phyloP scores from a whole-genome alignment of 2,113 vertebrate species.

The Ophthalmolycus amberensis region DNA sequence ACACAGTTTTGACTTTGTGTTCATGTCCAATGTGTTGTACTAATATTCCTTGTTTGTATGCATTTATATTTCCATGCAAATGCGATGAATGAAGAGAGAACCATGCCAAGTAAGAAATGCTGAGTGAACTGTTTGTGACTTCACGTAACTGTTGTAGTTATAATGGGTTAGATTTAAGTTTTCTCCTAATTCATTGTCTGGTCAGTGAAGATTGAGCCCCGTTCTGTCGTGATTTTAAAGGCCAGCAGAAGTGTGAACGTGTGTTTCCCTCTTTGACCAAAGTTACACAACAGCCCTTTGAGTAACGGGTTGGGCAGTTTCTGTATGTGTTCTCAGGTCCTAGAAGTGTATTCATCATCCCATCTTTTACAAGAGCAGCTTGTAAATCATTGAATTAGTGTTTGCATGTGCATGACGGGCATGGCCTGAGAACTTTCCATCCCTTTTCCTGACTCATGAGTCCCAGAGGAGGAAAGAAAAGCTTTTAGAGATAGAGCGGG shows the following conservation, averaged over 20 bases:
- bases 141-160: neutral
- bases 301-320: neutral
- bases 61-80: slow-evolving; percentile 11
- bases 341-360: slow-evolving; percentile 5
- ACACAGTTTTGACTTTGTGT: neutral
- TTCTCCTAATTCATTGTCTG: neutral
- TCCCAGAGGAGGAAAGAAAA: slow-evolving; percentile 30
- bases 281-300: neutral
- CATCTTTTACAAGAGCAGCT: slow-evolving; percentile 15
- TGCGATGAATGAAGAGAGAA: neutral
- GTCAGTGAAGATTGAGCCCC: neutral
- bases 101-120: neutral
- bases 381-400: slow-evolving; percentile 23
- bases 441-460: slow-evolving; percentile 9
- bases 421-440: slow-evolving; percentile 2
- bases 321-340: slow-evolving; percentile 1
- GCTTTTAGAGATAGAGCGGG: slow-evolving; percentile 13
- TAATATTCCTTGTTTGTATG: neutral
- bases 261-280: neutral
- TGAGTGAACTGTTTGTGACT: neutral
- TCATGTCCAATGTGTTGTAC: neutral
- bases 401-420: neutral
- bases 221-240: neutral
- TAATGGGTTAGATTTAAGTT: neutral
- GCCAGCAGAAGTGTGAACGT: neutral